Conservation (phyloP, 2,113 vertebrate species). For the Cryptomyrus ogoouensis region DNA sequence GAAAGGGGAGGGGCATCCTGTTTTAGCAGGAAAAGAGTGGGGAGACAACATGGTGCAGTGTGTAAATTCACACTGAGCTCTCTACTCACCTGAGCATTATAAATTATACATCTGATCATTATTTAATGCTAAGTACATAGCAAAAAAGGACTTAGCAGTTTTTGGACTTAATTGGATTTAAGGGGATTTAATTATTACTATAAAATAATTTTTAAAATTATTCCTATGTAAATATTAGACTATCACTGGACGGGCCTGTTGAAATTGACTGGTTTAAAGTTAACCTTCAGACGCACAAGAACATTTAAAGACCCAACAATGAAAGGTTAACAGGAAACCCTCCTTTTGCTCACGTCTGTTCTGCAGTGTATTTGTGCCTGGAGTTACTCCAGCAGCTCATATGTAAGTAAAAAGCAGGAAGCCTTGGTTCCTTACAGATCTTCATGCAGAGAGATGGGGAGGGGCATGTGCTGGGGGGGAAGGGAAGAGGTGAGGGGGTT, state of each 20-base stretch:
- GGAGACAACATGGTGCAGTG: not conserved
- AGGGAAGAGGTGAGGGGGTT: not conserved
- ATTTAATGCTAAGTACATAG: not conserved
- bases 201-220: not conserved
- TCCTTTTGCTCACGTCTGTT: not conserved
- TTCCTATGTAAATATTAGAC: not conserved
- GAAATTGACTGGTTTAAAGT: not conserved
- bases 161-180: not conserved
- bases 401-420: not conserved
- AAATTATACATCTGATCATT: not conserved
- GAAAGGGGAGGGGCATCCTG: not conserved
- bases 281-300: not conserved
- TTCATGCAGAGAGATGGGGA: constrained; percentile 35
- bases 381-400: not conserved
- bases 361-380: not conserved
- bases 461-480: not conserved
- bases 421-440: not conserved
- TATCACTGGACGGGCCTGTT: not conserved
- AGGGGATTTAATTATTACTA: not conserved
- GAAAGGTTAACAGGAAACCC: not conserved
- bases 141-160: not conserved
- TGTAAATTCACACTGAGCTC: not conserved
- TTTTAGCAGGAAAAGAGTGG: not conserved
- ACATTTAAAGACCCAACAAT: not conserved
- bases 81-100: not conserved